Conservation (phyloP, 2,113 vertebrate genomes). For the Gyps fulvus region DNA sequence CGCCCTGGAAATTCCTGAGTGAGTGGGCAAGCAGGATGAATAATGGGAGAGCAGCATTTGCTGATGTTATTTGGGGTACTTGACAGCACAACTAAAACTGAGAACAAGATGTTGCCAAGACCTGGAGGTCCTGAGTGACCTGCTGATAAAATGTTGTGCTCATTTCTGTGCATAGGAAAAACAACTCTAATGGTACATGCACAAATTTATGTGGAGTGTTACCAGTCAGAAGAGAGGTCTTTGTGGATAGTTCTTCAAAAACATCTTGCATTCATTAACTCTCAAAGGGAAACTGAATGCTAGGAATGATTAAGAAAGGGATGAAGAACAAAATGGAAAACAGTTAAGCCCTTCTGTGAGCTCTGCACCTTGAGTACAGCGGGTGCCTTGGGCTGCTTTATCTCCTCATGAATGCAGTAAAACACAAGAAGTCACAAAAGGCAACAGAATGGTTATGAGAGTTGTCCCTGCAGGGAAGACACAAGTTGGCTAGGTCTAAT, state of each 20-base stretch:
- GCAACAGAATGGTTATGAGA: neutral
- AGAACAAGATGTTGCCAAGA: neutral
- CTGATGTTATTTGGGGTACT: neutral
- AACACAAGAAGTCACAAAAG: neutral
- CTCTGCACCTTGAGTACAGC: neutral
- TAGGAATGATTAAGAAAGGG: neutral
- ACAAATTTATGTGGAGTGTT: neutral
- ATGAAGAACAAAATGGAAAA: neutral
- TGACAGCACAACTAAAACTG: neutral
- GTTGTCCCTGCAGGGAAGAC: neutral
- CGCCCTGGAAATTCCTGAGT: neutral
- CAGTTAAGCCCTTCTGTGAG: neutral
- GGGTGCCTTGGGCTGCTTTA: neutral
- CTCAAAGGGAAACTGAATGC: neutral
- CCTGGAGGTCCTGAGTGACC: neutral
- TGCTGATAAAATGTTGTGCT: neutral
- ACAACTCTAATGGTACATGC: neutral
- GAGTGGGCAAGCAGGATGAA: neutral
- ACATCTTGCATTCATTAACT: neutral
- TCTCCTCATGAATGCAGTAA: neutral
- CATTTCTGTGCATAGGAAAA: neutral
- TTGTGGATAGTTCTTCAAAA: neutral
- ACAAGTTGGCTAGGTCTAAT: neutral
- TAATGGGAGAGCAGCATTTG: neutral
- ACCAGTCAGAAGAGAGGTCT: neutral